These are phyloP conservation scores for Leucophenga varia DNA, from an alignment of 1,140 invertebrate genomes.

Conservation along the genomic window DNA sequence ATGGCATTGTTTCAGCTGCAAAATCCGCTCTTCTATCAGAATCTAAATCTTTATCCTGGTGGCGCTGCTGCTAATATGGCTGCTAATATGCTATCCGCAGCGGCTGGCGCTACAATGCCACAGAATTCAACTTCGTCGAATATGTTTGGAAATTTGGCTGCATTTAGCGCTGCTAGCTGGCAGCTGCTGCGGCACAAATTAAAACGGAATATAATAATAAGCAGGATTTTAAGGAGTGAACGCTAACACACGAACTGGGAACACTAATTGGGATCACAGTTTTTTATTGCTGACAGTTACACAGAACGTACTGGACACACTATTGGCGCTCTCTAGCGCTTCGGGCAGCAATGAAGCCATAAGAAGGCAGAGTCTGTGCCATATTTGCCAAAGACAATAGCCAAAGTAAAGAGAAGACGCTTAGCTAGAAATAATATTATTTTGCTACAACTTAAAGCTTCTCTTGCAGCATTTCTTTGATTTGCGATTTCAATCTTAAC, in stretches of 20 bases:
- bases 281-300: background rate
- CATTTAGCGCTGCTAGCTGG: conserved; percentile 38
- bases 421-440: conserved; percentile 3
- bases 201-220: conserved; percentile 41
- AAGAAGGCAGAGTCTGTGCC: background rate
- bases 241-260: conserved; percentile 3
- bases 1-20: conserved; percentile 52
- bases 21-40: conserved; percentile 55
- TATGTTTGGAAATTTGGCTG: conserved; percentile 37
- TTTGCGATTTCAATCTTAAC: background rate
- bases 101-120: conserved; percentile 15
- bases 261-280: conserved; percentile 7
- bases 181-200: conserved; percentile 20
- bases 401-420: conserved; percentile 4
- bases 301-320: background rate
- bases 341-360: background rate
- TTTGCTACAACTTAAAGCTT: conserved; percentile 29
- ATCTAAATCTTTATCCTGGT: conserved; percentile 36
- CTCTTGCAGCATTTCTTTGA: conserved; percentile 37
- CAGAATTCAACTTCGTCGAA: conserved; percentile 28
- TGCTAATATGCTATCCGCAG: conserved; percentile 13
- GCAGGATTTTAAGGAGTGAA: conserved; percentile 46
- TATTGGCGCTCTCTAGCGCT: background rate
- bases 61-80: conserved; percentile 14
- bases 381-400: background rate